Evolutionary conservation across 2,113 vertebrate species (phyloP), one percentile per base, ranked within the genome.

Genomic region (Antechinus stuartii): DNA sequence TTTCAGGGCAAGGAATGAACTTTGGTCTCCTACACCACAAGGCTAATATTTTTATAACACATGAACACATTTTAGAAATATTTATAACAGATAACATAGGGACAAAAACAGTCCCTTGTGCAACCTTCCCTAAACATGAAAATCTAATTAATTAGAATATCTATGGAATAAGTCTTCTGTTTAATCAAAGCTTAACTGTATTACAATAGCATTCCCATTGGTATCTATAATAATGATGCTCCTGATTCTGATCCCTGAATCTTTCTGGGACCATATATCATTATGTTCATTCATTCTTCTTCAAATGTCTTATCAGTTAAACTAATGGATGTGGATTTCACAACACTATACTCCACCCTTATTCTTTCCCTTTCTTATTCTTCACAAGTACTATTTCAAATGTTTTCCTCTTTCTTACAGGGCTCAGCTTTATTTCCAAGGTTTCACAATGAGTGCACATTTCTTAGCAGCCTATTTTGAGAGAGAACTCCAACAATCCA

Each of bases 161-260:
- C 35, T 11, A 42, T 23, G 19, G 35, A 84, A 23, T 42, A 84
- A 84, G n/a, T n/a, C 19, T n/a, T 84, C 19, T 84, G 68, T 84
- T 84, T 84, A 84, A 42, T 84, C n/a, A 84, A 42, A 16, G 35
- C 68, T 84, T 84, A n/a, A 7, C 68, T 84, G 68, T 84, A 84
- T 84, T 84, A 84, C 23, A 42, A 42, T 84, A 7, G 14, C n/a
- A 96, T 91, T 92, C 91, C 90, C 93, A 54, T 3, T 52, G 89
- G 22, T 96, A 54, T 95, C 84, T 30, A 27, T n/a, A 90, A 42
- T 91, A 35, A 93, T 89, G 84, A 95, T 89, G 5, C 50, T 91
- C 30, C 19, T 91, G 27, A 46, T 91, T 30, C 93, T 24, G n/a
- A 22, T 90, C 94, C 12, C 52, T 46, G 9, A 76, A 53, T 42